Percentiles rank a stretch among this genome's conserved stretches.
phyloP scores from a whole-genome alignment of 2,888 invertebrate genomes.

The Nematopogon swammerdamellus region DNA sequence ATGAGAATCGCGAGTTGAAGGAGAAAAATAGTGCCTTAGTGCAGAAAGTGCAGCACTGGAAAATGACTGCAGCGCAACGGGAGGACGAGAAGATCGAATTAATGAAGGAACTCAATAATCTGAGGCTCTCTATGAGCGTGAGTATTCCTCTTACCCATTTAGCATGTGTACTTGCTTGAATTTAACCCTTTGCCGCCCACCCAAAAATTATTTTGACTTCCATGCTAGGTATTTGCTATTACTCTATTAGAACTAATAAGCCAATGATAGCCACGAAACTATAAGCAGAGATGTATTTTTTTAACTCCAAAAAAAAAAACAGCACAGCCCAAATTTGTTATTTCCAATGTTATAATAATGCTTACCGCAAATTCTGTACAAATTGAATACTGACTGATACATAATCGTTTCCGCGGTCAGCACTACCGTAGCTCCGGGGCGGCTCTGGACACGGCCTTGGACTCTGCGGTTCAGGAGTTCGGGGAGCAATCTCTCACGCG shows the following conservation, averaged over 20 bases:
- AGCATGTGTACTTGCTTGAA: not conserved
- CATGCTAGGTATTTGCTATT: no score
- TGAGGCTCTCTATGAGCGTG: slow-evolving; percentile 39
- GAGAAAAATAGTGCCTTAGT: slow-evolving; percentile 40
- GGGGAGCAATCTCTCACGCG: slow-evolving; percentile 31
- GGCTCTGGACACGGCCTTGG: slow-evolving; percentile 26
- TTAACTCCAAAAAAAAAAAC: no score
- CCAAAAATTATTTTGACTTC: no score
- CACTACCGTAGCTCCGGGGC: slow-evolving; percentile 30
- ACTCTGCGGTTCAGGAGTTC: slow-evolving; percentile 27
- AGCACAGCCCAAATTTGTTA: no score
- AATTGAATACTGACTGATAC: no score
- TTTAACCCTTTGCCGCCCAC: no score
- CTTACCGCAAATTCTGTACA: no score
- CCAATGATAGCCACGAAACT: no score
- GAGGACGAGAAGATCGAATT: slow-evolving; percentile 38
- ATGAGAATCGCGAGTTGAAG: slow-evolving; percentile 29
- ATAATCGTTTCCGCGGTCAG: slow-evolving; percentile 16
- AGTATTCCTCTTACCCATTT: no score
- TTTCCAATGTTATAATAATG: no score
- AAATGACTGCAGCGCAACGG: slow-evolving; percentile 32
- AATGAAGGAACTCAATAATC: slow-evolving; percentile 39
- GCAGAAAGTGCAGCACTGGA: slow-evolving; percentile 38
- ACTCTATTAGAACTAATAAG: no score
- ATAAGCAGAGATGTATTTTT: no score